Evolutionary conservation across 2,888 invertebrate species (phyloP), one percentile per base, ranked within the genome.

Genomic region (Plusia festucae): DNA sequence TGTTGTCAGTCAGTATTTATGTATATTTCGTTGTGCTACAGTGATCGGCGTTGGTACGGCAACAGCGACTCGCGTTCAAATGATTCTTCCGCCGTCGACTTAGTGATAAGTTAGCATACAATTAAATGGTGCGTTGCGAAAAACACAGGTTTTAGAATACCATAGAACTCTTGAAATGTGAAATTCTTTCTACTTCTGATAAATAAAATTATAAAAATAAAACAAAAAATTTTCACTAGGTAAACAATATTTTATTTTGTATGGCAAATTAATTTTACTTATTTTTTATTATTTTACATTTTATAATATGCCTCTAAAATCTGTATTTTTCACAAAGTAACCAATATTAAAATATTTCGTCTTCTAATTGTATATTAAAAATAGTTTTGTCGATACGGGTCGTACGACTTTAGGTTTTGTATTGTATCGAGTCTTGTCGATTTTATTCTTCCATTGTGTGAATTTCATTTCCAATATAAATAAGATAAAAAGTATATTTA

Each of bases 11-110:
- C 68, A 58, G 54, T 76, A 68, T 69, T 79, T 64, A 78, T 70
- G 64, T 68, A 68, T 53, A 54, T 85, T 87, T 84, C 83, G 79
- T 91, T 92, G 86, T 92, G 91, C 90, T 89, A 78, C 94, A 94
- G 94, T 94, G 93, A 93, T 76, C 83, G 85, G 75, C 87, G 88
- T 92, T 93, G 93, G 93, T 91, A 90, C 84, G 91, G 91, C 90
- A 87, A 75, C 86, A 79, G 81, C 85, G 81, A 81, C 83, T 85
- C 84, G 81, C 73, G 75, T 78, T 82, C 81, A 75, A 84, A 85
- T 81, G 79, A 78, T 69, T 85, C 83, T 86, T 88, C 90, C 90
- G 88, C 83, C 90, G 86, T 79, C 77, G 65, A 73, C 59, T 65
- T 79, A 81, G 73, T 63, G 32, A 30, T 76, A 79, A 81, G 68